A percentile compares a stretch with the other conserved stretches of the same genome.
These are phyloP conservation scores for Alces alces DNA, from an alignment of 2,113 vertebrate species.

Conservation along the genomic window DNA sequence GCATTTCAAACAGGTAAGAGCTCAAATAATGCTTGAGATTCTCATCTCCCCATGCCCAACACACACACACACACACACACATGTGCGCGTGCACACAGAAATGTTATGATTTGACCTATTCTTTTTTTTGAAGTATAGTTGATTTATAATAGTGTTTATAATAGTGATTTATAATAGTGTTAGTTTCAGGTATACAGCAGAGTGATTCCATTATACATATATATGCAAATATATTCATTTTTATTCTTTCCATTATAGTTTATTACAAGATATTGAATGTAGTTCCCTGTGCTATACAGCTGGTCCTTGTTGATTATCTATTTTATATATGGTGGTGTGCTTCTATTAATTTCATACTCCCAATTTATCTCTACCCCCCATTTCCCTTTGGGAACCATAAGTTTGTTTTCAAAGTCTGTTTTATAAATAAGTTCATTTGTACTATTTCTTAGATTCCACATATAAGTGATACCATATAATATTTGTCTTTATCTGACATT, in stretches of 20 bases:
- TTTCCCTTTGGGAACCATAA: background rate
- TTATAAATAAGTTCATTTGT: background rate
- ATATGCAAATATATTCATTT: background rate
- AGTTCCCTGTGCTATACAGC: background rate
- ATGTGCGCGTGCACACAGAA: fast-evolving
- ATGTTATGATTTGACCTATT: background rate
- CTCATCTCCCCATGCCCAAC: background rate
- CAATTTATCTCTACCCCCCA: background rate
- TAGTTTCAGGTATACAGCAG: background rate
- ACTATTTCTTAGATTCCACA: background rate
- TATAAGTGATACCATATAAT: background rate
- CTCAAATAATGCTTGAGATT: background rate
- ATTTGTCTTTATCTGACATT: background rate
- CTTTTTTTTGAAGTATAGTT: background rate
- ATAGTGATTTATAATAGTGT: background rate
- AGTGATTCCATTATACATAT: background rate
- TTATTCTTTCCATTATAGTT: background rate
- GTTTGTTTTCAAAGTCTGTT: background rate
- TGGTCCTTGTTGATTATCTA: background rate
- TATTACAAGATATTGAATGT: background rate
- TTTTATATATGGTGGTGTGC: background rate
- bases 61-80: background rate
- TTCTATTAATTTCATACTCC: background rate
- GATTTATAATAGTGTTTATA: background rate
- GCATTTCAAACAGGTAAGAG: background rate